These are phyloP conservation scores for Toxostoma redivivum DNA, from an alignment of 2,113 vertebrate species.

Conservation along the genomic window DNA sequence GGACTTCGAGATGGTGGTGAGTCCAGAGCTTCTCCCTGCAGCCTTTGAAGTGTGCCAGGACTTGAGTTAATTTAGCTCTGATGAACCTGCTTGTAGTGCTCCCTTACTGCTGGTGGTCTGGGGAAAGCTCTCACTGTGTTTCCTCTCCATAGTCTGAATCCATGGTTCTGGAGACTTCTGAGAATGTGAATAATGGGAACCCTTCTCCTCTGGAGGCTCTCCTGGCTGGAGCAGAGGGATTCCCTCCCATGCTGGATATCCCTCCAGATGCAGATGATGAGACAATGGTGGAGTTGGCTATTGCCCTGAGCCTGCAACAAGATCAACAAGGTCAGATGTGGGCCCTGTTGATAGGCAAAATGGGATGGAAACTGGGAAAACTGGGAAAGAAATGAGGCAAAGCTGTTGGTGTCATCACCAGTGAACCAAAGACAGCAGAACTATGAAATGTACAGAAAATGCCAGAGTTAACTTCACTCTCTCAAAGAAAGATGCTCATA, in stretches of 20 bases:
- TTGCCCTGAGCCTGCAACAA: constrained; percentile 96
- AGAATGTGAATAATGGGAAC: constrained; percentile 96
- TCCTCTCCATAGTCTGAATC: constrained; percentile 85
- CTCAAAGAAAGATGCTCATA: background rate
- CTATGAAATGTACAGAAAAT: background rate
- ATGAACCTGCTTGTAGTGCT: background rate
- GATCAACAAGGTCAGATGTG: constrained; percentile 91
- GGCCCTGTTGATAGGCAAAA: background rate
- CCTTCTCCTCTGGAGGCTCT: constrained; percentile 96
- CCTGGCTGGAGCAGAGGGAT: constrained; percentile 94
- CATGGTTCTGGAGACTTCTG: constrained; percentile 96
- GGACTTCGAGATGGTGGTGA: constrained; percentile 99
- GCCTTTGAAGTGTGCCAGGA: background rate
- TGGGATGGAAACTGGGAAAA: background rate
- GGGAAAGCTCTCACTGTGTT: background rate
- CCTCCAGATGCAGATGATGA: constrained; percentile 98
- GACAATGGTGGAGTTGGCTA: constrained; percentile 98
- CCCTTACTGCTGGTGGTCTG: background rate
- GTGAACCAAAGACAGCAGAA: background rate
- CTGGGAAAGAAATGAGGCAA: background rate
- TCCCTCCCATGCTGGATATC: constrained; percentile 98
- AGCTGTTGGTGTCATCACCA: background rate
- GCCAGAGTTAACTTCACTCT: background rate
- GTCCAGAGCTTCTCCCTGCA: constrained; percentile 27
- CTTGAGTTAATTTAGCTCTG: background rate